Conservation (phyloP, 2,888 invertebrate genomes). For the Scaptomyza reducta region DNA sequence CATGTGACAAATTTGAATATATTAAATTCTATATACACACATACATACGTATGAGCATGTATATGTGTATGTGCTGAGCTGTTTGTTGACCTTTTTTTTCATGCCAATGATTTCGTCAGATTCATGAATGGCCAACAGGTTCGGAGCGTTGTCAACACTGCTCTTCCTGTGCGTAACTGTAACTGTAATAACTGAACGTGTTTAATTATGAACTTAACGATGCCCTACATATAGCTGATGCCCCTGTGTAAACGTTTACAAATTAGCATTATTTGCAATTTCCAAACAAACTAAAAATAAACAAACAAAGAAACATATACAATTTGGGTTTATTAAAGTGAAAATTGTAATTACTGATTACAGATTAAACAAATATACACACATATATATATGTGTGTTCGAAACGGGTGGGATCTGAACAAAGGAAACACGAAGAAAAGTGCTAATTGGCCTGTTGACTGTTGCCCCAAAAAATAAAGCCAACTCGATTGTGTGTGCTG, state of each 20-base stretch:
- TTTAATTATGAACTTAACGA: neutral
- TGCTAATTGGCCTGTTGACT: constrained; percentile 40
- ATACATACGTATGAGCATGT: no score
- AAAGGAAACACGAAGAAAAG: constrained; percentile 9
- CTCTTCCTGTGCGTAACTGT: constrained; percentile 47
- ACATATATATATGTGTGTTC: constrained; percentile 1
- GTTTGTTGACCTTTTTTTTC: constrained; percentile 69
- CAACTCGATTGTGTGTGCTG: constrained; percentile 1
- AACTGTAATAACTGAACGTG: constrained; percentile 17
- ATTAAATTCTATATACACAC: constrained; percentile 6
- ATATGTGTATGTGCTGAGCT: constrained; percentile 21
- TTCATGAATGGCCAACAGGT: constrained; percentile 68
- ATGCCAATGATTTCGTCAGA: constrained; percentile 23
- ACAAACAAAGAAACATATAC: constrained; percentile 7
- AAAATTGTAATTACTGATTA: constrained; percentile 24
- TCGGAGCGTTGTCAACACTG: constrained; percentile 1
- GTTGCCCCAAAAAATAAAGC: constrained; percentile 4
- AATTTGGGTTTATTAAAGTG: constrained; percentile 23
- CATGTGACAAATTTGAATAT: constrained; percentile 51
- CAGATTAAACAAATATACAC: constrained; percentile 9
- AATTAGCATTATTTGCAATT: constrained; percentile 5
- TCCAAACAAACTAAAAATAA: constrained; percentile 22
- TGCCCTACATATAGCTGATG: neutral
- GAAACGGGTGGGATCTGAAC: neutral
- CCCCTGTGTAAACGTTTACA: no score